Base-by-base conservation (phyloP, 1,140 invertebrate species). In the Gonatopus flavifemur region DNA sequence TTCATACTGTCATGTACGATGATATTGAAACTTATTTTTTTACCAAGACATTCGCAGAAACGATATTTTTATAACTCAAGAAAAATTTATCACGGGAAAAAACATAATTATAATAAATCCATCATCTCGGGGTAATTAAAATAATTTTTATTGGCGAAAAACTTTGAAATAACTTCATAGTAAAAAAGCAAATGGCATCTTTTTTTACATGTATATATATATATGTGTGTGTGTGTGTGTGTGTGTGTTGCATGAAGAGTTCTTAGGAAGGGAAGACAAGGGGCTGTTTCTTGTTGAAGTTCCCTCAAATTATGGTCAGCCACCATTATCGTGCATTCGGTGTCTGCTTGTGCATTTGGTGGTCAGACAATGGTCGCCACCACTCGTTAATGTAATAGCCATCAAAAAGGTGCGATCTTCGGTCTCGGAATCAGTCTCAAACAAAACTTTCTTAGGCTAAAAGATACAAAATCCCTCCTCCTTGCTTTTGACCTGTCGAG, bases 351-450 rank as follows among this genome's bases (percentile, higher is more conserved):
- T n/a, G 56, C 63, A 64, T 70, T 71, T 68, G 55, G 62, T n/a
- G n/a, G 45, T 58, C 67, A 66, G 68, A 71, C 69, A 76, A 76
- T 73, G 68, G 72, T 66, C 47, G 62, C 59, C 56, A 57, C 53
- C 53, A 68, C 71, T 73, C 65, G 70, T 76, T 76, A 76, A 73
- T 72, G 66, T 76, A 74, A 74, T 71, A 72, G 66, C 59, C 70
- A 65, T 70, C 59, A 53, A 46, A 71, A 68, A 72, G 67, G 61
- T 60, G 68, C 59, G 66, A 71, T 65, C 65, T 66, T 67, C 52
- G 46, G 56, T 43, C 28, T 21, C 38, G 33, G 42, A 6, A n/a
- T 13, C 25, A 19, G 46, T 21, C 54, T 38, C 36, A 47, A 49
- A 49, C 49, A 52, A 59, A 49, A 52, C 53, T 52, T 24, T 49